Evolutionary conservation across 2,888 invertebrate species (phyloP), one percentile per base, ranked within the genome.

Genomic region (Blera fallax): DNA sequence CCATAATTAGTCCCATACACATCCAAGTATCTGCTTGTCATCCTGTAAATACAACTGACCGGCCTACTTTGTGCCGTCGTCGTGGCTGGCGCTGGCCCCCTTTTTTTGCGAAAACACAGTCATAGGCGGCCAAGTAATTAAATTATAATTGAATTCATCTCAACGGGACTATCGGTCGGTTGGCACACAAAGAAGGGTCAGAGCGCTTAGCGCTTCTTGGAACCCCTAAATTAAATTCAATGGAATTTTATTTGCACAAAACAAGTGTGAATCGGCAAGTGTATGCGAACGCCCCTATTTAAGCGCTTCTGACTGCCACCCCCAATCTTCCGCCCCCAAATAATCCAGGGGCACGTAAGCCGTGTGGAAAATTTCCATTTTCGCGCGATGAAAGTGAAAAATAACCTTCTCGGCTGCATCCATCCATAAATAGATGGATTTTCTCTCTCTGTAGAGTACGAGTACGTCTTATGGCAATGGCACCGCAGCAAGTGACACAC

Each of bases 351-450:
- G 72, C 11, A 48, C 21, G 54, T 37, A 40, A 45, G 43, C 64
- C 64, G 34, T 67, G 82, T 73, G 69, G 64, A 84, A 79, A 84
- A 70, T 70, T 79, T 58, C 67, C 79, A 84, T 84, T 67, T 73
- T 80, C 43, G 27, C 58, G 64, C 69, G 56, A 65, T 84, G 74
- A 84, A 79, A 84, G 83, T 84, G 83, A 78, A 83, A 74, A 72
- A 78, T 37, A 77, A 72, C 43, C 65, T 52, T 67, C 37, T 29
- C 48, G 34, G 72, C 14, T 73, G 73, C 73, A 83, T 78, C 62
- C 78, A 27, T 60, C 65, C 70, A 67, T 70, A 67, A 77, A 84
- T 79, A 79, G 74, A 74, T 48, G 67, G 34, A 64, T 73, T 69
- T 60, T 37, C 50, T 70, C 43, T 27, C 37, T 8, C 69, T 45